These are phyloP conservation scores for Brenthis hecate DNA, from an alignment of 2,888 invertebrate species.

Conservation along the genomic window DNA sequence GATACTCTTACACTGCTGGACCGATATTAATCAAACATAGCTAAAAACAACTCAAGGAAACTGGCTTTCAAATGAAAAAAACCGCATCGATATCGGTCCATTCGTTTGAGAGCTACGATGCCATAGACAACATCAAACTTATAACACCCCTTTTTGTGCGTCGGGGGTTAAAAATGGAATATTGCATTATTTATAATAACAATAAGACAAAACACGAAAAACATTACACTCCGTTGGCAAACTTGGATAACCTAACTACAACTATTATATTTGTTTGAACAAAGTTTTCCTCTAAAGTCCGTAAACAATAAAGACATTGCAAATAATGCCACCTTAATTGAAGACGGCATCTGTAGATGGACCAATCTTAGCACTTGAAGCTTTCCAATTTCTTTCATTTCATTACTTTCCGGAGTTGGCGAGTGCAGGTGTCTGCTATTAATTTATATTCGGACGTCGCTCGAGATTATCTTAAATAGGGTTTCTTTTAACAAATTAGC, in stretches of 20 bases:
- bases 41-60: too few species aligned
- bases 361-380: conserved; percentile 26
- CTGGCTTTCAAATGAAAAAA: too few species aligned
- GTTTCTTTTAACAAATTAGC: conserved; percentile 47
- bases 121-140: too few species aligned
- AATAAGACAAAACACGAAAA: too few species aligned
- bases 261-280: conserved; percentile 8
- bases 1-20: too few species aligned
- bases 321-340: conserved; percentile 21
- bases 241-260: not conserved
- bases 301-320: conserved; percentile 19
- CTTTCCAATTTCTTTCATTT: conserved; percentile 30
- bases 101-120: too few species aligned
- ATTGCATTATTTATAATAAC: too few species aligned
- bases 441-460: conserved; percentile 44
- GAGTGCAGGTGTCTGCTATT: conserved; percentile 42
- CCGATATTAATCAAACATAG: too few species aligned
- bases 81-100: too few species aligned
- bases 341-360: conserved; percentile 20
- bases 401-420: conserved; percentile 24
- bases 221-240: too few species aligned
- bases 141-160: too few species aligned
- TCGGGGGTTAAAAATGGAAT: too few species aligned
- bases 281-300: conserved; percentile 12
- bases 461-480: conserved; percentile 51